phyloP scores from a whole-genome alignment of 2,797 vertebrate genomes.

The Acestrorhynchus altus region DNA sequence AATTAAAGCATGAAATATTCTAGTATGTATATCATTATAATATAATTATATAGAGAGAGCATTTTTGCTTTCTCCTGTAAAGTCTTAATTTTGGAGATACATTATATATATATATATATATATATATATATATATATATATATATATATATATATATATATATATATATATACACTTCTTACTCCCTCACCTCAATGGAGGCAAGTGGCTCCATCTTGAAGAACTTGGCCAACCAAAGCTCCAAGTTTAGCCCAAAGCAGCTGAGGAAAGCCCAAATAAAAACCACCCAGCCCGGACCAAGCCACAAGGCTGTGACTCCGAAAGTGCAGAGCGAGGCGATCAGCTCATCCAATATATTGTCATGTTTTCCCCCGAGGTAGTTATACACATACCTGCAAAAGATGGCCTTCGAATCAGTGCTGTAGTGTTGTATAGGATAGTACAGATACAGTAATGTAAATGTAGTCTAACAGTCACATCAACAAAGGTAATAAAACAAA shows the following conservation, averaged over 20 bases:
- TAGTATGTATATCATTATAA: too few relatives aligned
- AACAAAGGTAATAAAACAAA: too few relatives aligned
- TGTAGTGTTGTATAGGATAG: too few relatives aligned
- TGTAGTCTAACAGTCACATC: too few relatives aligned
- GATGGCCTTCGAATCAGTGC: too few relatives aligned
- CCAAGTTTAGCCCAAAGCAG: slow-evolving; percentile 97
- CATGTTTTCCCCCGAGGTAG: slow-evolving; percentile 87
- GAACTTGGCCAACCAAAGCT: slow-evolving; percentile 90
- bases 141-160: background rate
- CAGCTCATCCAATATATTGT: slow-evolving; percentile 85
- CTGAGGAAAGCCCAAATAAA: slow-evolving; percentile 92
- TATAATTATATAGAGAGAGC: too few relatives aligned
- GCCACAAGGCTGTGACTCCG: slow-evolving; percentile 87
- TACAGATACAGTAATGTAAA: too few relatives aligned
- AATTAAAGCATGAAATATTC: too few relatives aligned
- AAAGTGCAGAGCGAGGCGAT: slow-evolving; percentile 87
- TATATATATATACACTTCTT: background rate
- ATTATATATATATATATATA: too few relatives aligned
- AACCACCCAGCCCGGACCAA: slow-evolving; percentile 89
- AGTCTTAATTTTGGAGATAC: too few relatives aligned
- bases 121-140: too few relatives aligned
- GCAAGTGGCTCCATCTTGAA: slow-evolving; percentile 84
- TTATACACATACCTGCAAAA: slow-evolving; percentile 91
- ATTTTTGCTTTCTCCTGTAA: too few relatives aligned
- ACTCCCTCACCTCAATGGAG: slow-evolving; percentile 84